Conservation (phyloP, 2,888 invertebrate genomes). For the Clivina fossor region DNA sequence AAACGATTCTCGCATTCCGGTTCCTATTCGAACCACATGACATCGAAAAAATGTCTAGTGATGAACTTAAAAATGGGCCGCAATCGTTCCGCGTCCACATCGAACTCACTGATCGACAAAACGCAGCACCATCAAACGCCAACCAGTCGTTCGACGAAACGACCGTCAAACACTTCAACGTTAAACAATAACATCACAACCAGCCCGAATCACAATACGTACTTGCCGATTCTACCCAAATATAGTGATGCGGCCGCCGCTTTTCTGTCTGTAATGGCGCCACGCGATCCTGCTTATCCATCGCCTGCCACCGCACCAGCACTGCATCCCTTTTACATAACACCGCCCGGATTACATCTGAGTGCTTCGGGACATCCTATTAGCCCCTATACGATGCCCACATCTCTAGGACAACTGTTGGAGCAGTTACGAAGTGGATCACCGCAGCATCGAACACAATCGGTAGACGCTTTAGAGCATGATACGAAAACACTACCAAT, state of each 20-base stretch:
- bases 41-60: constrained; percentile 97
- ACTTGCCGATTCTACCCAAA: constrained; percentile 74
- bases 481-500: constrained; percentile 58
- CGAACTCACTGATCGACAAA: constrained; percentile 59
- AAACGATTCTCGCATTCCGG: constrained; percentile 99
- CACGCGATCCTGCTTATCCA: constrained; percentile 56
- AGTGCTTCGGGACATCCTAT: constrained; percentile 47
- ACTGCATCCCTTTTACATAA: constrained; percentile 66
- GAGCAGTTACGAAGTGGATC: constrained; percentile 61
- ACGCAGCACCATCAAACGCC: constrained; percentile 52
- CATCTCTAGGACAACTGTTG: constrained; percentile 66
- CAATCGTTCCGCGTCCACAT: constrained; percentile 55
- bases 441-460: constrained; percentile 56
- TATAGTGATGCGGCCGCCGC: constrained; percentile 67
- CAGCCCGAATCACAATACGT: constrained; percentile 62
- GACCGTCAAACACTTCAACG: constrained; percentile 49
- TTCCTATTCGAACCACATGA: constrained; percentile 99
- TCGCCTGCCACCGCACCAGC: constrained; percentile 57
- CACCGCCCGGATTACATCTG: constrained; percentile 58
- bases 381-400: constrained; percentile 57
- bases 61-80: constrained; percentile 80
- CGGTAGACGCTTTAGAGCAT: constrained; percentile 46
- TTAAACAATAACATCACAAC: constrained; percentile 52
- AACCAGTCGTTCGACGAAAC: constrained; percentile 45
- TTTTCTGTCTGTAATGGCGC: constrained; percentile 57